phyloP scores from a whole-genome alignment of 1,140 invertebrate species.

The Drosophila fuyamai region DNA sequence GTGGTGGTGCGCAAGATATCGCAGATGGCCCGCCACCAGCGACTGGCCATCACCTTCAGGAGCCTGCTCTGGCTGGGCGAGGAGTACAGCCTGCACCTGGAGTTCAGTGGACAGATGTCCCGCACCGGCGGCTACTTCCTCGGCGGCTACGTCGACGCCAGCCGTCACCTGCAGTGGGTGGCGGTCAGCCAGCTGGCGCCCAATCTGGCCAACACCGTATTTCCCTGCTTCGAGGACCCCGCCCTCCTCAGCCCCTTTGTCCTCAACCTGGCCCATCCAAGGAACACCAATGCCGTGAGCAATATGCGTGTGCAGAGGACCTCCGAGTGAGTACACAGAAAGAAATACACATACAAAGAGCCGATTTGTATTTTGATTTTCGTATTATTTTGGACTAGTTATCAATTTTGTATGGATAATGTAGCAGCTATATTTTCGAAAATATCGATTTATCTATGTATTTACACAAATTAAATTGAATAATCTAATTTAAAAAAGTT shows the following conservation, averaged over 20 bases:
- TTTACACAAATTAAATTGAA: no score
- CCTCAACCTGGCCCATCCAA: neutral
- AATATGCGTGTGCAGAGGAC: neutral
- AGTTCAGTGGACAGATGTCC: neutral
- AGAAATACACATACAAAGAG: no score
- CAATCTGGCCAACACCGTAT: constrained; percentile 7
- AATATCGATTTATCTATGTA: no score
- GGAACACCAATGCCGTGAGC: constrained; percentile 4
- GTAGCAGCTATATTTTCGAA: no score
- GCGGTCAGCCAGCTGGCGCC: constrained; percentile 3
- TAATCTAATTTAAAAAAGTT: no score
- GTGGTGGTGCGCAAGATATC: neutral
- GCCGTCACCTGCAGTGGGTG: neutral
- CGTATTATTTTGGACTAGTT: no score
- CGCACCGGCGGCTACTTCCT: neutral
- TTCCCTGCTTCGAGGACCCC: constrained; percentile 14
- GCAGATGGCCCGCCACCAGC: neutral
- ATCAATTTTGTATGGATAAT: no score
- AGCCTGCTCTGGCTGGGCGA: constrained; percentile 6
- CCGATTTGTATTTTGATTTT: no score
- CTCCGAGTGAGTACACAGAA: neutral
- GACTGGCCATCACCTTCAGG: neutral
- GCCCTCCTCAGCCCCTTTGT: neutral
- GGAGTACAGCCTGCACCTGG: neutral
- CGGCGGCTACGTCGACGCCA: neutral